Evolutionary conservation across 1,140 invertebrate species (phyloP).

Genomic region (Penaeus indicus): DNA sequence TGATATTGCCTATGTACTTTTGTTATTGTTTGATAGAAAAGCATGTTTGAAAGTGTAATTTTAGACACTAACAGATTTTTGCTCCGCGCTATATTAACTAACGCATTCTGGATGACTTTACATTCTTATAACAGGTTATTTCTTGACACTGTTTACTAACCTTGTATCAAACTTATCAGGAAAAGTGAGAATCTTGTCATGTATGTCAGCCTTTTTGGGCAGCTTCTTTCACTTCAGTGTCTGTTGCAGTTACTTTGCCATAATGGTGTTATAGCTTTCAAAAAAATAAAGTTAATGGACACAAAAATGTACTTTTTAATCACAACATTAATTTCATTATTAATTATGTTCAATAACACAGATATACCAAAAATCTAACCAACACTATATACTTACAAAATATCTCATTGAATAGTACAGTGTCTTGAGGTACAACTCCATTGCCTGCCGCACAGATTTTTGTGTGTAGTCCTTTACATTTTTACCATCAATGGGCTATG

Average conservation of each 20-base stretch:
- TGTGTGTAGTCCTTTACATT: slow-evolving; percentile 87
- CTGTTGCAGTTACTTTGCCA: slow-evolving; percentile 82
- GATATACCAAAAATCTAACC: background rate
- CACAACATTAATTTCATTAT: background rate
- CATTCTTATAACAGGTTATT: too few species aligned
- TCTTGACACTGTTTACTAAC: slow-evolving; percentile 70
- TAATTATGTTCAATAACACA: background rate
- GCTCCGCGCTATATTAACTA: too few species aligned
- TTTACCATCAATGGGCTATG: slow-evolving; percentile 87
- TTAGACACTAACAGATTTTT: too few species aligned
- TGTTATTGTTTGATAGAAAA: too few species aligned
- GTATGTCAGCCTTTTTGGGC: slow-evolving; percentile 94
- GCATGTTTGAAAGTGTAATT: too few species aligned
- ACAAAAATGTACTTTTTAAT: background rate
- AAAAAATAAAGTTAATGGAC: slow-evolving; percentile 54
- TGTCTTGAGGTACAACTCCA: slow-evolving; percentile 97
- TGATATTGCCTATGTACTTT: slow-evolving; percentile 9
- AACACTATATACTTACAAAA: slow-evolving; percentile 73
- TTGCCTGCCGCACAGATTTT: slow-evolving; percentile 80
- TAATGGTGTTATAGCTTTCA: slow-evolving; percentile 95
- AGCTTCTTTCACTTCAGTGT: slow-evolving; percentile 88
- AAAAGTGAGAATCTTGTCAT: slow-evolving; percentile 90
- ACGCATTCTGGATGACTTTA: too few species aligned
- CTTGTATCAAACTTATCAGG: slow-evolving; percentile 89
- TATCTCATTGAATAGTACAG: slow-evolving; percentile 96